Conservation (phyloP, 1,140 invertebrate genomes). For the Panagrolaimus sp. region DNA sequence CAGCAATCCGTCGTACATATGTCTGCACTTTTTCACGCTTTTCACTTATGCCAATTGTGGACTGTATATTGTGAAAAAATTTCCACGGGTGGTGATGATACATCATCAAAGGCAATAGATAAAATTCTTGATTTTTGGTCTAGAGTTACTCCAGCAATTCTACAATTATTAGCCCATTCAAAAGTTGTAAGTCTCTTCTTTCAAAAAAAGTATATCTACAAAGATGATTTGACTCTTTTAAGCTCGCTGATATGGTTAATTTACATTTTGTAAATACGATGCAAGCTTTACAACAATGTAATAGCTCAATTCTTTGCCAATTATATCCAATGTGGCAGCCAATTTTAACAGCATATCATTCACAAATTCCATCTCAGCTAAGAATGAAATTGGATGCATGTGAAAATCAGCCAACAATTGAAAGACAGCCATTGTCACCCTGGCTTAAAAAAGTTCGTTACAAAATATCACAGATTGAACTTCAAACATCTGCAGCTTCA, state of each 20-base stretch:
- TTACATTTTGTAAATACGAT: conserved; percentile 89
- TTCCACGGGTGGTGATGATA: conserved; percentile 66
- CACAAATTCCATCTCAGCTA: conserved; percentile 79
- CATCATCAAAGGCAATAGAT: conserved; percentile 69
- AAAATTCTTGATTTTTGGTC: conserved; percentile 97
- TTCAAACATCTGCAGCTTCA: conserved; percentile 84
- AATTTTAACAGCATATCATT: conserved; percentile 77
- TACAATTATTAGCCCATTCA: conserved; percentile 84
- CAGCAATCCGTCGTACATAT: conserved; percentile 73
- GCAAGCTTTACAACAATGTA: conserved; percentile 88
- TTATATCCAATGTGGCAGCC: conserved; percentile 69
- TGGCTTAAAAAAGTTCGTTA: conserved; percentile 90
- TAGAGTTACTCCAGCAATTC: conserved; percentile 86
- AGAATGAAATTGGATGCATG: conserved; percentile 81
- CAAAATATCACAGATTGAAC: conserved; percentile 93
- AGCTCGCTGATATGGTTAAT: conserved; percentile 95
- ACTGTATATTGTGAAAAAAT: conserved; percentile 92
- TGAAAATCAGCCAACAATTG: conserved; percentile 64
- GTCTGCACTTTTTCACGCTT: conserved; percentile 71
- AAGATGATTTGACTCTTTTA: conserved; percentile 35
- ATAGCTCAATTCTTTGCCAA: conserved; percentile 76
- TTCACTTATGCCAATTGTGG: conserved; percentile 78
- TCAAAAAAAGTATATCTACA: no score
- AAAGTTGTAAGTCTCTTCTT: conserved; percentile 81
- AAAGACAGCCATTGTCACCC: conserved; percentile 60